Base-by-base conservation (phyloP, 1,140 invertebrate species). In the Drosophila ogumai region DNA sequence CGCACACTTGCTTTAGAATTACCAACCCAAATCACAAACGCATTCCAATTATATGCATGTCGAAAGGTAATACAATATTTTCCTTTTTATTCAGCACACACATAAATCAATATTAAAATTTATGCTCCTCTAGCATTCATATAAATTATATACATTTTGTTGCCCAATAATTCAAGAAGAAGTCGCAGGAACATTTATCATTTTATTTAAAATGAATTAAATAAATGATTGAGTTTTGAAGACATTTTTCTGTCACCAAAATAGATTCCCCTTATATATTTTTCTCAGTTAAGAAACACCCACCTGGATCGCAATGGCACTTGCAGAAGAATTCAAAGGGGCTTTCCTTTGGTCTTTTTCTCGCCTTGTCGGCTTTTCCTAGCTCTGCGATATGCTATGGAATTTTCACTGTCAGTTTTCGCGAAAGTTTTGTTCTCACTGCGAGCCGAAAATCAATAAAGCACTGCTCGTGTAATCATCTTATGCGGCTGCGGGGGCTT, bases 251-350 rank as follows among this genome's bases (percentile, higher is more conserved):
- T 4, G 32, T 32, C 67, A 71, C 67, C 7, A 58, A 57, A 57
- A 32, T 28, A 66, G 13, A 54, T 22, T 28, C 4, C 0, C 0
- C 15, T 36, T 40, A 3, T 32, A 36, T 47, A 10, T 32, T 50
- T 31, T 12, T 34, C 58, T 68, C 12, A 8, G 36, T 56, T 17
- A 28, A 38, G 10, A 60, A 55, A 54, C 72, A 92, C 82, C 81
- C 80, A 92, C 91, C 91, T 92, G 91, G 91, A 92, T 91, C 79
- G 75, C 72, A 87, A 91, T 92, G 91, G 85, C 91, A 92, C 91
- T 82, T 87, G 85, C 71, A 81, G 91, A 92, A 92, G 90, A 91
- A 91, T 91, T 90, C 85, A 87, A 79, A 81, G 60, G 74, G 63
- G 19, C 77, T 58, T 75, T 36, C 44, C 49, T 72, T 68, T 69